These are phyloP conservation scores for Setophaga coronata DNA, from an alignment of 2,113 vertebrate species.

Conservation along the genomic window DNA sequence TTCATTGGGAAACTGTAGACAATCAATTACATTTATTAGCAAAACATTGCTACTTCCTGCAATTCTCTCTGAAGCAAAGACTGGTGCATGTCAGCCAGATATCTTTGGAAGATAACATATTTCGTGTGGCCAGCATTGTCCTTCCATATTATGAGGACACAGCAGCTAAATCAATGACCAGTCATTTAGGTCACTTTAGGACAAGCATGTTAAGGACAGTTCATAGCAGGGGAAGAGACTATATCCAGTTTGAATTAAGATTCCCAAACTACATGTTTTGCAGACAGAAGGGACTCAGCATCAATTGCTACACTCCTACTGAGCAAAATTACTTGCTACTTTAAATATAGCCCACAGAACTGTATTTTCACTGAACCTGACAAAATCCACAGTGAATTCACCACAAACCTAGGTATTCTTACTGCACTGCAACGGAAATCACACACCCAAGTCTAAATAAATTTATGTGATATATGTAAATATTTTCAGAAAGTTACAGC, in stretches of 20 bases:
- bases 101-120: neutral
- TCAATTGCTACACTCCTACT: constrained; percentile 8
- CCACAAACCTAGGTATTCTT: neutral
- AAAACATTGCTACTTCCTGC: neutral
- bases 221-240: neutral
- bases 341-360: constrained; percentile 25
- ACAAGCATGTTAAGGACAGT: neutral
- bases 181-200: neutral
- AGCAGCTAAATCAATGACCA: neutral
- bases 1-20: neutral
- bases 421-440: neutral
- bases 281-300: constrained; percentile 41
- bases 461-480: neutral
- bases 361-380: neutral
- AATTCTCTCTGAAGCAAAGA: neutral
- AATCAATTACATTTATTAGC: neutral
- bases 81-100: neutral
- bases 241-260: neutral
- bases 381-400: neutral
- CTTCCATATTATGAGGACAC: neutral
- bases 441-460: neutral
- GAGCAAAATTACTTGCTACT: constrained; percentile 34
- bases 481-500: neutral
- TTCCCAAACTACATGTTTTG: neutral
- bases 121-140: neutral